Conservation (phyloP, 2,113 vertebrate species). For the Trematocara stigmaticum region DNA sequence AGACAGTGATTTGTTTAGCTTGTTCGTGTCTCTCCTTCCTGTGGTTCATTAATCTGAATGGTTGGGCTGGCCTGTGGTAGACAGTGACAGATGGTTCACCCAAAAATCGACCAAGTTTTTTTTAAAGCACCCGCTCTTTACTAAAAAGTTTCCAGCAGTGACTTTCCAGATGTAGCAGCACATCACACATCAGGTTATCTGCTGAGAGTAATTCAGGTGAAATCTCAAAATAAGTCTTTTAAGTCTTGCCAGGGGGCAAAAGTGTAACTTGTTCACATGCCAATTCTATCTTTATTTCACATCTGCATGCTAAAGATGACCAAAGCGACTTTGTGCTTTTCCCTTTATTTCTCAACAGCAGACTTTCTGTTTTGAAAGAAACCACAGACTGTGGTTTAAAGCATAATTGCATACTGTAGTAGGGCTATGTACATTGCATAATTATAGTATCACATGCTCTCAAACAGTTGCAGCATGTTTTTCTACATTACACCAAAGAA, state of each 20-base stretch:
- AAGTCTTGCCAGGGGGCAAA: background rate
- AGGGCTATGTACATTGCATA: constrained; percentile 21
- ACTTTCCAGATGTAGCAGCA: background rate
- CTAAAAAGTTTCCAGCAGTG: background rate
- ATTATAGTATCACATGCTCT: constrained; percentile 46
- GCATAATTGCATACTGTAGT: constrained; percentile 27
- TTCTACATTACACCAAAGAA: background rate
- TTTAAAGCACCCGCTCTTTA: background rate
- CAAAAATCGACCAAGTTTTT: background rate
- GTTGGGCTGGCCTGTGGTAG: background rate
- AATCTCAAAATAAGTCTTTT: background rate
- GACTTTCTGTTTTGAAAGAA: constrained; percentile 9
- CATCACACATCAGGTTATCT: background rate
- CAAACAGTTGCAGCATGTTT: constrained; percentile 14
- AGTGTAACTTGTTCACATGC: background rate
- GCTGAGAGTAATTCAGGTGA: background rate
- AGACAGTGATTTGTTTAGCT: background rate
- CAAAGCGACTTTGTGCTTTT: background rate
- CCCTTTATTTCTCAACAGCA: background rate
- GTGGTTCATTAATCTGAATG: background rate
- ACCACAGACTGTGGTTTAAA: constrained; percentile 13
- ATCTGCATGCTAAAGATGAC: background rate
- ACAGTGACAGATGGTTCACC: background rate
- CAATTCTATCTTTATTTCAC: background rate
- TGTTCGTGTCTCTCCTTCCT: background rate